Conservation (phyloP, 2,888 invertebrate species). For the Mythimna pallens region DNA sequence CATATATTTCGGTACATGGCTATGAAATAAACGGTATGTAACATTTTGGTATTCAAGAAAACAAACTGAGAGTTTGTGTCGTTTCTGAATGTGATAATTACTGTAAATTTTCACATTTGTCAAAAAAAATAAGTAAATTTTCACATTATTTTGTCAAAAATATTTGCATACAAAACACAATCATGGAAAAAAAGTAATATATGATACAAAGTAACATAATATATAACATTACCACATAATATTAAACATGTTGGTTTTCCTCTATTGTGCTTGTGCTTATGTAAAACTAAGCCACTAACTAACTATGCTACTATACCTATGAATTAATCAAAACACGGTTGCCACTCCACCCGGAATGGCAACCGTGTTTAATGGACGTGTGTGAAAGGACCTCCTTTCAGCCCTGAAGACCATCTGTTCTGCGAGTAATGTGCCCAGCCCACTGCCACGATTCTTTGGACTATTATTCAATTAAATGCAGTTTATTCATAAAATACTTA, state of each 20-base stretch:
- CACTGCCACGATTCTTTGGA: not conserved
- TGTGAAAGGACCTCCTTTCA: no score
- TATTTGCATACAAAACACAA: no score
- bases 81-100: not conserved
- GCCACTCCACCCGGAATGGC: no score
- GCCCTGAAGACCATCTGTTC: no score
- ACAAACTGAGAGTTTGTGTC: not conserved
- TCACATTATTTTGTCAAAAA: no score
- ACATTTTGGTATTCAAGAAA: constrained; percentile 21
- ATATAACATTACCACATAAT: not conserved
- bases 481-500: no score
- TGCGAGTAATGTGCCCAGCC: no score
- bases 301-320: no score
- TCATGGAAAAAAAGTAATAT: not conserved
- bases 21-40: constrained; percentile 87
- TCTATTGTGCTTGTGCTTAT: not conserved
- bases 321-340: no score
- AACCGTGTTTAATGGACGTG: no score
- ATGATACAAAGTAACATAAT: not conserved
- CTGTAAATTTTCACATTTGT: no score
- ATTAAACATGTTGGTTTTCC: not conserved
- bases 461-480: not conserved
- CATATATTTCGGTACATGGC: constrained; percentile 89
- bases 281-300: not conserved
- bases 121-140: no score